These are phyloP conservation scores for Diploscapter pachys DNA, from an alignment of 1,140 invertebrate species.

Conservation along the genomic window DNA sequence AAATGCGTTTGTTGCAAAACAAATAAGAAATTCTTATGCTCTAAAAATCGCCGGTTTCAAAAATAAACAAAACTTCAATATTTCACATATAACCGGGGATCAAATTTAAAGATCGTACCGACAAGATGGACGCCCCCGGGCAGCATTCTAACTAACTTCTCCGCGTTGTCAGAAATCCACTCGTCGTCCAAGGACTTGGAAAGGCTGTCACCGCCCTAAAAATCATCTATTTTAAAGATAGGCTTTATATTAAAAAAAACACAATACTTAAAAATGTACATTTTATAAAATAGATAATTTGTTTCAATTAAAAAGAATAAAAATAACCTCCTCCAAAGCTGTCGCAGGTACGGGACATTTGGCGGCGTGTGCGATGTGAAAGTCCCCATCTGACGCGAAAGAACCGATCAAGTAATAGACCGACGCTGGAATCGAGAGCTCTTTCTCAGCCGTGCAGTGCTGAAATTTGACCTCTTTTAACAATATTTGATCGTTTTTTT, in stretches of 20 bases:
- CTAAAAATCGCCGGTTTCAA: too few relatives aligned
- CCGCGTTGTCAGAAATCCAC: slow-evolving; percentile 31
- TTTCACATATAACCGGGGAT: background rate
- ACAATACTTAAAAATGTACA: too few relatives aligned
- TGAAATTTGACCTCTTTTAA: too few relatives aligned
- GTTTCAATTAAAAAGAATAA: background rate
- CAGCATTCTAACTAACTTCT: slow-evolving; percentile 27
- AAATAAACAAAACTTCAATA: background rate
- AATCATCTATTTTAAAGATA: background rate
- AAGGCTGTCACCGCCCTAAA: slow-evolving; percentile 18
- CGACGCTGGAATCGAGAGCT: slow-evolving; percentile 7
- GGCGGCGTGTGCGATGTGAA: slow-evolving; percentile 29
- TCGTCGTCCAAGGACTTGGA: slow-evolving; percentile 27
- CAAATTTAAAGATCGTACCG: background rate
- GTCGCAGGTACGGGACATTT: slow-evolving; percentile 29
- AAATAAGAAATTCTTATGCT: too few relatives aligned
- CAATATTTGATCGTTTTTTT: too few relatives aligned
- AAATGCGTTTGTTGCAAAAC: too few relatives aligned
- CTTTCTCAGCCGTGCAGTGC: slow-evolving; percentile 11
- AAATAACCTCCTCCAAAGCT: slow-evolving; percentile 8
- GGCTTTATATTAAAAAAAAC: too few relatives aligned
- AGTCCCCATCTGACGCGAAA: slow-evolving; percentile 30
- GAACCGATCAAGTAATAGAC: slow-evolving; percentile 29
- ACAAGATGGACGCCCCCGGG: slow-evolving; percentile 30
- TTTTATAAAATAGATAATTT: too few relatives aligned